Evolutionary conservation across 2,797 vertebrate species (phyloP), one percentile per base, ranked within the genome.

Genomic region (Coranthus polyacanthus): DNA sequence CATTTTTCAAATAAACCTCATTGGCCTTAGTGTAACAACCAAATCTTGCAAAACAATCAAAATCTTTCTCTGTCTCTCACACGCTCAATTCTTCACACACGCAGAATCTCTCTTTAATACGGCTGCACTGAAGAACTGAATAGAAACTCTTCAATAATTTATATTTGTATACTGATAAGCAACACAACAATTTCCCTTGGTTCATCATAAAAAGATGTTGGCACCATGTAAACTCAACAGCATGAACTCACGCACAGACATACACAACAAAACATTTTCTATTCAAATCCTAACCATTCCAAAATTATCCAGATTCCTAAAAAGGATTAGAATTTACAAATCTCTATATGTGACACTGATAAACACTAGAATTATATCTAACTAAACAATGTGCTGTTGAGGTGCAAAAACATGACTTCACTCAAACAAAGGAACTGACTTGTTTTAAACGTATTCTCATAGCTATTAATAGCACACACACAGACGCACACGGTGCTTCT

Each of bases 1-100:
- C 83, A 83, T 92, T 90, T 92, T 92, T 93, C 90, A 93, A 93
- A 95, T 90, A 91, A 93, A 91, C 86, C 85, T 93, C 92, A 92
- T 92, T 94, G 92, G 93, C 84, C 88, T 81, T 63, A 63, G 63
- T 75, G 47, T 63, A 77, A 63, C 62, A 76, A 53, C 52, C 22
- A 69, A 72, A 78, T n/a, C 76, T 34, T 78, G 72, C 73, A 18
- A 61, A 68, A 82, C 70, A 47, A 64, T 68, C 39, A 2, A 62
- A 71, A 71, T 56, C 63, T 60, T 49, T 75, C 59, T 55, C 66
- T 1, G 2, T 45, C 50, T 81, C 68, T 70, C 73, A 69, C 43
- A 60, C 52, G 59, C 77, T 77, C 58, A 65, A 64, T 54, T 57
- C 59, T 47, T 56, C 59, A 47, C 36, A 47, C 24, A 61, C 49